A percentile compares a stretch with the other conserved stretches of the same genome.
Evolutionary conservation across 2,797 vertebrate species (phyloP).

Genomic region (Pseudotriccus pelzelni): DNA sequence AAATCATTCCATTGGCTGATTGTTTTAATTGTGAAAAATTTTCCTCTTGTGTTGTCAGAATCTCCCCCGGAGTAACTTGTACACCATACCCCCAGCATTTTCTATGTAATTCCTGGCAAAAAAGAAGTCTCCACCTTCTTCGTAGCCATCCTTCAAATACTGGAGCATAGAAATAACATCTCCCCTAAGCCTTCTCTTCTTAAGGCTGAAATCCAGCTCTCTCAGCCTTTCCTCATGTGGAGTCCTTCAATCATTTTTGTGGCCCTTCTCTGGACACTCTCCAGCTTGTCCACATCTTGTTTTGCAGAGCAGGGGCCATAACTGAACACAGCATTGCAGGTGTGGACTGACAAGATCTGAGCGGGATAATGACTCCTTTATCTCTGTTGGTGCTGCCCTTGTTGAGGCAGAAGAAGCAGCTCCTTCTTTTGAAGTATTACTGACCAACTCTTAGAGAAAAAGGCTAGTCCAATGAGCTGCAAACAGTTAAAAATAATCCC

Average conservation of each 20-base stretch:
- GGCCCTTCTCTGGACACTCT: not conserved
- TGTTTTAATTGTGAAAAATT: not conserved
- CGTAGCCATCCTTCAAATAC: not conserved
- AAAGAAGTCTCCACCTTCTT: not conserved
- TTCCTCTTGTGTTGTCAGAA: not conserved
- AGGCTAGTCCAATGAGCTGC: not conserved
- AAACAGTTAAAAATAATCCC: not conserved
- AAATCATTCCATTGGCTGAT: not conserved
- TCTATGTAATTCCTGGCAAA: not conserved
- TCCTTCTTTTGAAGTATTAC: not conserved
- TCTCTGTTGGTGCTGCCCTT: not conserved
- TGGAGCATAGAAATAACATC: not conserved
- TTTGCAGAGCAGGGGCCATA: not conserved
- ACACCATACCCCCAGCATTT: not conserved
- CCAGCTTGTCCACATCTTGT: not conserved
- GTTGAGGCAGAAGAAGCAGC: not conserved
- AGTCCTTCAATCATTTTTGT: not conserved
- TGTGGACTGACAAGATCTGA: not conserved
- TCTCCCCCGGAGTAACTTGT: not conserved
- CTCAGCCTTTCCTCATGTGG: not conserved
- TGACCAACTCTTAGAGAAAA: not conserved
- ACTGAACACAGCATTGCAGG: not conserved
- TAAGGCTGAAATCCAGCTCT: not conserved
- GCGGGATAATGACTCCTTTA: not conserved
- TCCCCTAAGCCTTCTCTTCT: not conserved